Conservation (phyloP, 2,888 invertebrate species). For the Allolobophora icterica region DNA sequence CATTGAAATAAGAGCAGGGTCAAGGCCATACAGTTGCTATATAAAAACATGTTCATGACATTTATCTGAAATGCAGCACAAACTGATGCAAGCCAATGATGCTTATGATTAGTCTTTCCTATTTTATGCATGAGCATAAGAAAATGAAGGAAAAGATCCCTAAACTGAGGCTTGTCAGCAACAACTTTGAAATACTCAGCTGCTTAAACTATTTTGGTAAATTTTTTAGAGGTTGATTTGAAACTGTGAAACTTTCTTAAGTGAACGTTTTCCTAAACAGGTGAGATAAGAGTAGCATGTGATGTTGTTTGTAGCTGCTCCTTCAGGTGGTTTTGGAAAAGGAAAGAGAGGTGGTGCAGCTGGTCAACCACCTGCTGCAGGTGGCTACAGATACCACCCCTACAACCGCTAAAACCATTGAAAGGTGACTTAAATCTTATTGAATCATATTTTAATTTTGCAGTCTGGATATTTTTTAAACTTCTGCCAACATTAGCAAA, state of each 20-base stretch:
- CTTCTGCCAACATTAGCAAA: neutral
- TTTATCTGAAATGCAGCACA: neutral
- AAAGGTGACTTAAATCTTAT: neutral
- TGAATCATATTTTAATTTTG: neutral
- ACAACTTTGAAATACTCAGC: neutral
- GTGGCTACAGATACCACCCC: conserved; percentile 18
- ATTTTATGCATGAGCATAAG: neutral
- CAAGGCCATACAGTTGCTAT: too few relatives aligned
- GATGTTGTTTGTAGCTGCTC: neutral
- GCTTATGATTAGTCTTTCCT: conserved; percentile 6
- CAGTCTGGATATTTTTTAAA: neutral
- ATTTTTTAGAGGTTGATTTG: neutral
- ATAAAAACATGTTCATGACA: too few relatives aligned
- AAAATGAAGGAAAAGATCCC: conserved; percentile 10
- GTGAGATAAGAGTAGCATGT: neutral
- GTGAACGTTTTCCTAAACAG: neutral
- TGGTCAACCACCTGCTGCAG: neutral
- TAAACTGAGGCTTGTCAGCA: neutral
- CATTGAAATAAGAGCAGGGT: too few relatives aligned
- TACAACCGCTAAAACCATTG: conserved; percentile 7
- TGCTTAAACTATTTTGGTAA: neutral
- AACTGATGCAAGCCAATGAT: neutral
- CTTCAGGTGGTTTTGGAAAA: conserved; percentile 19
- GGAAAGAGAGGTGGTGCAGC: conserved; percentile 12
- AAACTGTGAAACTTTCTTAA: neutral